These are phyloP conservation scores for Mactromeris polynyma DNA, from an alignment of 2,888 invertebrate species.

Conservation along the genomic window DNA sequence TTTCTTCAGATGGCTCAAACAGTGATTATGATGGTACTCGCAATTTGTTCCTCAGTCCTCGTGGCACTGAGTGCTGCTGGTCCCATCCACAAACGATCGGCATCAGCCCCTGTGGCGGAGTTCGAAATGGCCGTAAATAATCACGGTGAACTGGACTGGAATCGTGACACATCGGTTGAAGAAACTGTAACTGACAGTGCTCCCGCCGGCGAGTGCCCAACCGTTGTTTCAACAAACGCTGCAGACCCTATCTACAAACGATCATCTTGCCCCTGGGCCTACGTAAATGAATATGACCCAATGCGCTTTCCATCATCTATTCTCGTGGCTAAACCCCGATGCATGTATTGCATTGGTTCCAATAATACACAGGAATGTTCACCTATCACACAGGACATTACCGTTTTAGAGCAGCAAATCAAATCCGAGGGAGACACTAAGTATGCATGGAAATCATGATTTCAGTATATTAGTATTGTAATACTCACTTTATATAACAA, in stretches of 20 bases:
- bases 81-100: conserved; percentile 20
- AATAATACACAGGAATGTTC: not conserved
- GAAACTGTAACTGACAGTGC: not conserved
- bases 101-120: not conserved
- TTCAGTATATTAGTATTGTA: too few species aligned
- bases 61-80: not conserved
- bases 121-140: conserved; percentile 16
- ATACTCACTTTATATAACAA: not conserved
- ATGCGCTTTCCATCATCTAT: conserved; percentile 45
- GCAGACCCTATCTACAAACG: conserved; percentile 37
- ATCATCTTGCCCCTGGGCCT: conserved; percentile 67
- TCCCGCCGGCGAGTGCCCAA: conserved; percentile 19
- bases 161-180: not conserved
- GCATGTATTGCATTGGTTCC: conserved; percentile 29
- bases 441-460: conserved; percentile 33
- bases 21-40: not conserved
- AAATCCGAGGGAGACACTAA: not conserved
- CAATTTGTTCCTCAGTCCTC: not conserved
- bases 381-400: conserved; percentile 20
- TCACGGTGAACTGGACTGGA: not conserved
- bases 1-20: conserved; percentile 7
- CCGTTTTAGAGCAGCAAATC: conserved; percentile 1
- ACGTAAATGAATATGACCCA: conserved; percentile 40
- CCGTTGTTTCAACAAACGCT: conserved; percentile 10
- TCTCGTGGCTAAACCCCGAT: conserved; percentile 41